A percentile compares a stretch with the other conserved stretches of the same genome.
Evolutionary conservation across 2,113 vertebrate species (phyloP).

Genomic region (Gnathonemus echidnorhynchus): DNA sequence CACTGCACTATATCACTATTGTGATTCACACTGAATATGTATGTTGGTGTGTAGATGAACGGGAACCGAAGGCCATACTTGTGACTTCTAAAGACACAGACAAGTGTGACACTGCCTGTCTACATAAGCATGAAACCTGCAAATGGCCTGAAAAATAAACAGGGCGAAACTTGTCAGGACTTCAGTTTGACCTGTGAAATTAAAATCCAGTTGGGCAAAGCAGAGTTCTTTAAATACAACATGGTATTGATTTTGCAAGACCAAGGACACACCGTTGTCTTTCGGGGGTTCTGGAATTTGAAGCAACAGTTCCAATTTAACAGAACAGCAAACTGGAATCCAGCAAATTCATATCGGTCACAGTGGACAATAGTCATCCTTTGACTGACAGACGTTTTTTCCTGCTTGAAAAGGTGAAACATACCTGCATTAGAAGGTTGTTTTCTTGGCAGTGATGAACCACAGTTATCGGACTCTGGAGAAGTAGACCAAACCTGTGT

Average conservation of each 20-base stretch:
- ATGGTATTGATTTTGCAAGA: background rate
- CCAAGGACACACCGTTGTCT: background rate
- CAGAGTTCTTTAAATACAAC: background rate
- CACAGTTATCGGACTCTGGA: background rate
- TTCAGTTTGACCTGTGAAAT: background rate
- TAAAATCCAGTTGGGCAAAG: background rate
- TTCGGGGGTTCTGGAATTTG: background rate
- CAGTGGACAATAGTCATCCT: background rate
- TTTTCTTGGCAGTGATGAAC: background rate
- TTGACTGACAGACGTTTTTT: background rate
- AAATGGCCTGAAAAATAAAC: background rate
- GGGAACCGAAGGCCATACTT: background rate
- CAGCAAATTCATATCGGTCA: background rate
- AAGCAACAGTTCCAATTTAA: background rate
- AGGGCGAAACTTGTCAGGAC: background rate
- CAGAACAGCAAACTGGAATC: background rate
- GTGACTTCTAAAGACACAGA: background rate
- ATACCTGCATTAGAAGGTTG: background rate
- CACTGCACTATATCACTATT: background rate
- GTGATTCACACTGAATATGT: background rate
- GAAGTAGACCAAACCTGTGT: background rate
- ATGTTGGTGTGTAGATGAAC: background rate
- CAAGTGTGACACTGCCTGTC: background rate
- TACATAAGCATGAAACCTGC: background rate
- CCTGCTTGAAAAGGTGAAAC: background rate